Conservation (phyloP, 2,797 vertebrate species). For the Hylomyscus alleni region DNA sequence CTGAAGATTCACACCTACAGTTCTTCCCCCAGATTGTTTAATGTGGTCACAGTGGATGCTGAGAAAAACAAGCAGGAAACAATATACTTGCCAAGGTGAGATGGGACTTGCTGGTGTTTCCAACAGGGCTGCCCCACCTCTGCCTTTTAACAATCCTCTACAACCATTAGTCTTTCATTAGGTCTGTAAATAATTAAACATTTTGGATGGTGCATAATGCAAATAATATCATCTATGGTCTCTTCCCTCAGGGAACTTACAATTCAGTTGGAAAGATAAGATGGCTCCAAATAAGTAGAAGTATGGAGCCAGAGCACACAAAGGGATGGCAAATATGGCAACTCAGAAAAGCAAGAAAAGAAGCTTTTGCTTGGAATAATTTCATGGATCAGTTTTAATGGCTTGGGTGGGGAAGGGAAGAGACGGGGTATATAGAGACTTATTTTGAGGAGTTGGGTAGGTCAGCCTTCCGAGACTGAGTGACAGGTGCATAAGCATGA, state of each 20-base stretch:
- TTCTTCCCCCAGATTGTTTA: slow-evolving; percentile 69
- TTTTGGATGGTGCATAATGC: background rate
- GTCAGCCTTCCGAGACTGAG: background rate
- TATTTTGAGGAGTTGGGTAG: background rate
- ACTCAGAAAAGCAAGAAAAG: background rate
- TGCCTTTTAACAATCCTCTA: slow-evolving; percentile 51
- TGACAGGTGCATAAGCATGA: slow-evolving; percentile 9
- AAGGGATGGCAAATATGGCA: background rate
- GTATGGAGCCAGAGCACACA: background rate
- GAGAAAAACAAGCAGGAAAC: slow-evolving; percentile 71
- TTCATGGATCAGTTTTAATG: background rate
- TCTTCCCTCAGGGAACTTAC: slow-evolving; percentile 69
- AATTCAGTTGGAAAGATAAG: slow-evolving; percentile 61
- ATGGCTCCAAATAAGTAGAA: background rate
- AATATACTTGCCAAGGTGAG: slow-evolving; percentile 46
- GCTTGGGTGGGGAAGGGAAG: background rate
- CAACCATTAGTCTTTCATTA: slow-evolving; percentile 67
- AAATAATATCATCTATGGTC: slow-evolving; percentile 50
- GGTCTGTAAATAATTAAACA: slow-evolving; percentile 78
- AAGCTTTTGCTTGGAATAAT: background rate
- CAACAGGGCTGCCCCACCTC: background rate
- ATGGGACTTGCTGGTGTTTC: background rate
- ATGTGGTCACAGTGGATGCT: background rate
- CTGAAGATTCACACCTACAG: slow-evolving; percentile 71
- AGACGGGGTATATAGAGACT: background rate